Percentiles rank a stretch among this genome's conserved stretches.
Evolutionary conservation across 2,888 invertebrate genomes (phyloP).

Genomic region (Scaptomyza reducta): DNA sequence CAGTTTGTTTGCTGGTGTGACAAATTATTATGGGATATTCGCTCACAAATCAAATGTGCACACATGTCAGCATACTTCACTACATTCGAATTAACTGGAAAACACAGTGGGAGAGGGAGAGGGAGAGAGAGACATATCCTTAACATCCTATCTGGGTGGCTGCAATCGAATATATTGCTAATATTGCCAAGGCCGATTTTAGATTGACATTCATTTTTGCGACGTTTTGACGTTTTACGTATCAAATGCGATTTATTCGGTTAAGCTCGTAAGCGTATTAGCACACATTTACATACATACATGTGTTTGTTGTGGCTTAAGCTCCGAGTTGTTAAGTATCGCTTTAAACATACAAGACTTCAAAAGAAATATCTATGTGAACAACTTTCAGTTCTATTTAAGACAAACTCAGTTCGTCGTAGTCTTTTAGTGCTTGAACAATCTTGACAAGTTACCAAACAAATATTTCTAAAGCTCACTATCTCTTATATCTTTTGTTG

Average conservation of each 20-base stretch:
- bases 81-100: constrained; percentile 8
- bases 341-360: too few species aligned
- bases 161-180: constrained; percentile 3
- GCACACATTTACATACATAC: neutral
- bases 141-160: neutral
- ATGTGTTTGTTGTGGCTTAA: neutral
- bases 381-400: too few species aligned
- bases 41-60: constrained; percentile 52
- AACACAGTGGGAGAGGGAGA: neutral
- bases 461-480: too few species aligned
- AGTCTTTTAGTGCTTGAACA: too few species aligned
- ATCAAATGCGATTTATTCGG: constrained; percentile 5
- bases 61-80: constrained; percentile 21
- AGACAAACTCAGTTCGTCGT: too few species aligned
- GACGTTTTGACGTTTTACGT: constrained; percentile 11
- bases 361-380: too few species aligned
- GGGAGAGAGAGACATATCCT: neutral
- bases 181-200: constrained; percentile 5
- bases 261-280: neutral
- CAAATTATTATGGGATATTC: constrained; percentile 62
- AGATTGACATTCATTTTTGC: constrained; percentile 21
- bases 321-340: too few species aligned
- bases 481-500: too few species aligned
- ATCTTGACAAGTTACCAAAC: too few species aligned
- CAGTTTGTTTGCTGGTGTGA: constrained; percentile 43